Evolutionary conservation across 1,140 invertebrate species (phyloP).

Genomic region (Drosophila setifemur): DNA sequence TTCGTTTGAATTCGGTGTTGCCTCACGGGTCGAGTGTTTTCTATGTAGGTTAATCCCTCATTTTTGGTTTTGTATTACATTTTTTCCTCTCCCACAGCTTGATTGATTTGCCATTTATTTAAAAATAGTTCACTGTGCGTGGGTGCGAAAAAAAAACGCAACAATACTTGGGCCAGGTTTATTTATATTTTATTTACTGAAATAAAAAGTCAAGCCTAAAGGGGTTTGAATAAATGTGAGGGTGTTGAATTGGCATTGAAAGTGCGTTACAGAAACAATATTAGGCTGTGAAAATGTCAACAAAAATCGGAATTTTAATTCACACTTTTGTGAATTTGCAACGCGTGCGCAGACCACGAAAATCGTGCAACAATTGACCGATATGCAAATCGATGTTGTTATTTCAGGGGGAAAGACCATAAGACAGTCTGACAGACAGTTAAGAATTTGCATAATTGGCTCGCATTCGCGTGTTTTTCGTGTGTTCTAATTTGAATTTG

Average conservation of each 20-base stretch:
- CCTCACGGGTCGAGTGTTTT: slow-evolving; percentile 8
- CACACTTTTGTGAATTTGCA: slow-evolving; percentile 52
- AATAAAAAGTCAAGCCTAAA: not conserved
- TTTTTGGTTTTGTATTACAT: slow-evolving; percentile 67
- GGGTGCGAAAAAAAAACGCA: slow-evolving; percentile 18
- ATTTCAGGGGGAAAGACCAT: slow-evolving; percentile 40
- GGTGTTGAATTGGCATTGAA: slow-evolving; percentile 59
- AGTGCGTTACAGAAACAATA: slow-evolving; percentile 29
- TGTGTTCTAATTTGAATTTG: slow-evolving; percentile 71
- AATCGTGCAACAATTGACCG: slow-evolving; percentile 76
- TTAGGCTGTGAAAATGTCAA: slow-evolving; percentile 17
- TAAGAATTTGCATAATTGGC: slow-evolving; percentile 71
- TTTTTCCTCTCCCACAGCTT: slow-evolving; percentile 10
- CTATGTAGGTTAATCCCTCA: slow-evolving; percentile 70
- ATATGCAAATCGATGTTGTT: slow-evolving; percentile 63
- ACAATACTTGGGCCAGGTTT: slow-evolving; percentile 12
- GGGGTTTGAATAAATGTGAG: slow-evolving; percentile 24
- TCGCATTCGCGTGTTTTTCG: slow-evolving; percentile 49
- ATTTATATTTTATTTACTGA: slow-evolving; percentile 37
- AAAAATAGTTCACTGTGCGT: slow-evolving; percentile 59
- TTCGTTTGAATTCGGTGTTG: slow-evolving; percentile 4
- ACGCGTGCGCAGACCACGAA: slow-evolving; percentile 54
- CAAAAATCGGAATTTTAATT: slow-evolving; percentile 31
- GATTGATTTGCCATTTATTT: slow-evolving; percentile 63
- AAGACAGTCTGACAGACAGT: slow-evolving; percentile 12